A percentile compares a stretch with the other conserved stretches of the same genome.
Conservation (phyloP, 1,140 invertebrate species). For the Phymorhynchus buccinoides region DNA sequence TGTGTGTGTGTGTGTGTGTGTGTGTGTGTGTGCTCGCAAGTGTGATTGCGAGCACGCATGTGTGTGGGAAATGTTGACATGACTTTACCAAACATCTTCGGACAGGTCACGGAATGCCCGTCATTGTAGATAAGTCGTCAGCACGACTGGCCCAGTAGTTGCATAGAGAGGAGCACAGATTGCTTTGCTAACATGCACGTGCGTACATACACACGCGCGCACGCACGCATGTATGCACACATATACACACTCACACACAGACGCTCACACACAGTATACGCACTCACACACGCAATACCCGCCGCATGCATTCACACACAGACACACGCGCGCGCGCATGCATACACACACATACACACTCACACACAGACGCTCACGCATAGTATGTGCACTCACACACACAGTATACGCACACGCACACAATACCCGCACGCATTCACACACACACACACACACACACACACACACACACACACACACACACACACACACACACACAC, state of each 20-base stretch:
- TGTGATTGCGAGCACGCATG: not conserved
- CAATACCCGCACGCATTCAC: not conserved
- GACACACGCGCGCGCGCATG: not conserved
- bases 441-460: not conserved
- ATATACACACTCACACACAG: not conserved
- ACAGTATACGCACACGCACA: not conserved
- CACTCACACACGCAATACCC: not conserved
- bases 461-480: not conserved
- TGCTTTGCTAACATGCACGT: not conserved
- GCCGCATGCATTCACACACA: not conserved
- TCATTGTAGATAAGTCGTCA: not conserved
- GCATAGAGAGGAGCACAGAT: not conserved
- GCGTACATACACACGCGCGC: not conserved
- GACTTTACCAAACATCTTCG: not conserved
- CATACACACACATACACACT: not conserved
- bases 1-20: not conserved
- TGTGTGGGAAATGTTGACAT: not conserved
- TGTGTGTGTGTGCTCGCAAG: not conserved
- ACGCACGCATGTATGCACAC: not conserved
- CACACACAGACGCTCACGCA: slow-evolving; percentile 13
- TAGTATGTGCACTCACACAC: not conserved
- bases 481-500: not conserved
- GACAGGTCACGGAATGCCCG: no score
- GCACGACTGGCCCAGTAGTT: not conserved
- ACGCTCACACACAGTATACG: not conserved